Percentiles rank a stretch among this genome's conserved stretches.
phyloP scores from a whole-genome alignment of 2,113 vertebrate species.

The Bujurquina vittata region DNA sequence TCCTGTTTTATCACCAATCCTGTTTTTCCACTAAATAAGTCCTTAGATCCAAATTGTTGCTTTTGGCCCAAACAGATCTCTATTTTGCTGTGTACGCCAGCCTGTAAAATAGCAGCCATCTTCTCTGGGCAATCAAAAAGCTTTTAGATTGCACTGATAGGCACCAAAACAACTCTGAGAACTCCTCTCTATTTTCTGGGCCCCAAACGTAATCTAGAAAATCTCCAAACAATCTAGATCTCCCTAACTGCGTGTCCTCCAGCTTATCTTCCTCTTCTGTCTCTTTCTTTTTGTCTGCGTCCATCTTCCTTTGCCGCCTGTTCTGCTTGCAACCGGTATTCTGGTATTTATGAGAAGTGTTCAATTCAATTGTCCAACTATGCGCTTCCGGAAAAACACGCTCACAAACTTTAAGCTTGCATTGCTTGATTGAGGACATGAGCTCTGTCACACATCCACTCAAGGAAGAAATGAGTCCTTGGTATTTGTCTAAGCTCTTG shows the following conservation, averaged over 20 bases:
- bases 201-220: conserved; percentile 42
- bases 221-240: conserved; percentile 39
- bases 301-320: conserved; percentile 4
- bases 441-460: conserved; percentile 9
- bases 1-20: neutral
- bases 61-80: conserved; percentile 11
- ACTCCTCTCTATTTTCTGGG: conserved; percentile 14
- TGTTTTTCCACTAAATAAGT: neutral
- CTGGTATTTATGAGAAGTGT: neutral
- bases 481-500: conserved; percentile 24
- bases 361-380: neutral
- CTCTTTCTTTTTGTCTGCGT: neutral
- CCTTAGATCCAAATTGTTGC: neutral
- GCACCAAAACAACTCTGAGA: too few species aligned
- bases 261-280: conserved; percentile 12
- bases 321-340: neutral
- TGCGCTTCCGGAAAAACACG: neutral
- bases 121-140: conserved; percentile 6
- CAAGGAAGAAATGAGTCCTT: conserved; percentile 38
- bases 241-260: neutral
- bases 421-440: conserved; percentile 28
- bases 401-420: neutral
- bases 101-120: conserved; percentile 19
- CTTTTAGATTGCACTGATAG: conserved; percentile 30
- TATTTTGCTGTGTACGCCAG: neutral